Conservation (phyloP, 2,888 invertebrate genomes). For the Griposia aprilina region DNA sequence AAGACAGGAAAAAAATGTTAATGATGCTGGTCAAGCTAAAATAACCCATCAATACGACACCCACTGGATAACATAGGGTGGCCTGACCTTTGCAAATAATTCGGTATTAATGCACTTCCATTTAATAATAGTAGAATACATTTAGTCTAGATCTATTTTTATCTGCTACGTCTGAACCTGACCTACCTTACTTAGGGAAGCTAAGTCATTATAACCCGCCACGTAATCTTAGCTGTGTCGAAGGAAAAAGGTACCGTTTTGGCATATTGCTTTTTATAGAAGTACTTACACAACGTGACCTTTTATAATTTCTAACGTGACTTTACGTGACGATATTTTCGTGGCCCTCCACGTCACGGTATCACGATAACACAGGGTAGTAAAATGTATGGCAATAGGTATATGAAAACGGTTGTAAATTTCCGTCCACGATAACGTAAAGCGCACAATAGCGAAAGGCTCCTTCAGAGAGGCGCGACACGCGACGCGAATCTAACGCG, state of each 20-base stretch:
- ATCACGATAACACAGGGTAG: too few relatives aligned
- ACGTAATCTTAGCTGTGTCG: neutral
- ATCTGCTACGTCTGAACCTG: conserved; percentile 1
- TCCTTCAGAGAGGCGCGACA: too few relatives aligned
- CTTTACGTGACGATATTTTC: neutral
- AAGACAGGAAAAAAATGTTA: neutral
- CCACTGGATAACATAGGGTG: neutral
- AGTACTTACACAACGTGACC: neutral
- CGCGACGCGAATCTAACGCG: too few relatives aligned
- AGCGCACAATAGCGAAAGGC: neutral
- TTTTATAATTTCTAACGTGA: neutral
- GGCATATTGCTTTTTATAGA: neutral
- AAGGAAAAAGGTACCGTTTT: neutral
- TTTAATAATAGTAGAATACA: neutral
- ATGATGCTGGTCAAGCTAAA: neutral
- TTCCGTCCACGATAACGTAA: neutral
- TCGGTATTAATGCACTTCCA: neutral
- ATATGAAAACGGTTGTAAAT: too few relatives aligned
- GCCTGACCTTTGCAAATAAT: neutral
- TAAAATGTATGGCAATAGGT: neutral
- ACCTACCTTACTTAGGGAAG: conserved; percentile 7
- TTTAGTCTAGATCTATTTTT: neutral
- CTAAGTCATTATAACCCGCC: neutral
- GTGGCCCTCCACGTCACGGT: neutral
- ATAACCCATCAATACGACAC: neutral